These are phyloP conservation scores for Parelbella ahira DNA, from an alignment of 2,888 invertebrate genomes.

Conservation along the genomic window DNA sequence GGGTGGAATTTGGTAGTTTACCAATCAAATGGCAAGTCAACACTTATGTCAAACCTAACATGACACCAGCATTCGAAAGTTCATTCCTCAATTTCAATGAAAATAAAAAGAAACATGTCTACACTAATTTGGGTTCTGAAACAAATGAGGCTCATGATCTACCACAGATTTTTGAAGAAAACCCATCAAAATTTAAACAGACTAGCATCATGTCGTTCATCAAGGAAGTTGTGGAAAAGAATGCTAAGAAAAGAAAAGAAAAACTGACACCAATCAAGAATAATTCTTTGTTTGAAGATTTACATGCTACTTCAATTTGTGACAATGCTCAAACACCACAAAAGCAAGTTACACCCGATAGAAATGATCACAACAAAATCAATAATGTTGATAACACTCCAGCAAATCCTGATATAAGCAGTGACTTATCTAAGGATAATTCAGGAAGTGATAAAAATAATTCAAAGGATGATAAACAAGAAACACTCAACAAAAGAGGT, in stretches of 20 bases:
- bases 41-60: slow-evolving; percentile 67
- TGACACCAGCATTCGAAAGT: slow-evolving; percentile 73
- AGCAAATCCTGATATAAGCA: slow-evolving; percentile 8
- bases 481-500: slow-evolving; percentile 35
- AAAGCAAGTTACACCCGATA: slow-evolving; percentile 28
- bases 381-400: slow-evolving; percentile 20
- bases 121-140: slow-evolving; percentile 56
- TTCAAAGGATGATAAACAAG: slow-evolving; percentile 32
- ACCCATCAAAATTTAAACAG: slow-evolving; percentile 55
- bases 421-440: slow-evolving; percentile 26
- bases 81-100: slow-evolving; percentile 62
- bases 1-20: slow-evolving; percentile 62
- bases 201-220: slow-evolving; percentile 71
- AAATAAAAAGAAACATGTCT: slow-evolving; percentile 65
- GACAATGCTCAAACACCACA: no score
- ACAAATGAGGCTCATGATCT: slow-evolving; percentile 37
- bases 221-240: slow-evolving; percentile 60
- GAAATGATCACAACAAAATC: slow-evolving; percentile 25
- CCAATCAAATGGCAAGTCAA: slow-evolving; percentile 72
- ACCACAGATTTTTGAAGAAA: slow-evolving; percentile 42
- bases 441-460: slow-evolving; percentile 30
- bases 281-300: slow-evolving; percentile 47
- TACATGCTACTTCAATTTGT: slow-evolving; percentile 30
- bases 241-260: slow-evolving; percentile 53
- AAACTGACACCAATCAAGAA: slow-evolving; percentile 50